These are phyloP conservation scores for Cetoscarus ocellatus DNA, from an alignment of 2,797 vertebrate species.

Conservation along the genomic window DNA sequence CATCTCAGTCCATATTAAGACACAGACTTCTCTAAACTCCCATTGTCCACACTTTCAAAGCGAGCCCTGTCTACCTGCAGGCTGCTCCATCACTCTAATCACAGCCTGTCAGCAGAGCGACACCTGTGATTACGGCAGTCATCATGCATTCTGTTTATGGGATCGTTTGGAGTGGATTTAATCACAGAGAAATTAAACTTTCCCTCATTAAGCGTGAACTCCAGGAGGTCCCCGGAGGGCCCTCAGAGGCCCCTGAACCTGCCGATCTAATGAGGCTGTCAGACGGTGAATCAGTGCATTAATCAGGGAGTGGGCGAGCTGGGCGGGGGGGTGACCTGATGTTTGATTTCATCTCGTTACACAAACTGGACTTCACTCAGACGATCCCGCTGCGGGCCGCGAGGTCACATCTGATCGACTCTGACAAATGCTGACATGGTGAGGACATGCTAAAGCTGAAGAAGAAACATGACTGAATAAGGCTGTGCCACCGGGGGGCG, in stretches of 20 bases:
- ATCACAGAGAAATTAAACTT: conserved; percentile 45
- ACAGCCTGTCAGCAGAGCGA: neutral
- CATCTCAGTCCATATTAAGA: too few relatives aligned
- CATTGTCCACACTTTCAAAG: too few relatives aligned
- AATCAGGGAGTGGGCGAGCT: conserved; percentile 34
- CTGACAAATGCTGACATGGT: too few relatives aligned
- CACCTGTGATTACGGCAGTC: conserved; percentile 23
- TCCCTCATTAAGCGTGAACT: conserved; percentile 30
- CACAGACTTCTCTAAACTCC: too few relatives aligned
- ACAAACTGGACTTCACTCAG: neutral
- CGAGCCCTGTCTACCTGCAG: neutral
- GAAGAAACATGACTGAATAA: too few relatives aligned
- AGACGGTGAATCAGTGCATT: conserved; percentile 27
- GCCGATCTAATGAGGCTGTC: conserved; percentile 42
- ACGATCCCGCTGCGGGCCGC: too few relatives aligned
- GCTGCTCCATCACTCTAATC: neutral
- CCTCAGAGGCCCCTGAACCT: conserved; percentile 21
- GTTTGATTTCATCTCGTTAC: conserved; percentile 25
- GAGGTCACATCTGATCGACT: too few relatives aligned
- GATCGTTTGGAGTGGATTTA: conserved; percentile 37
- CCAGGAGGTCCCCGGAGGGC: conserved; percentile 15
- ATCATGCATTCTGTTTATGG: conserved; percentile 10
- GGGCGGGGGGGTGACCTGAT: conserved; percentile 9
- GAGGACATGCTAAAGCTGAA: too few relatives aligned
- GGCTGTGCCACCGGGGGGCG: too few relatives aligned